phyloP scores from a whole-genome alignment of 1,140 invertebrate genomes.

The Trigoniulus corallinus region DNA sequence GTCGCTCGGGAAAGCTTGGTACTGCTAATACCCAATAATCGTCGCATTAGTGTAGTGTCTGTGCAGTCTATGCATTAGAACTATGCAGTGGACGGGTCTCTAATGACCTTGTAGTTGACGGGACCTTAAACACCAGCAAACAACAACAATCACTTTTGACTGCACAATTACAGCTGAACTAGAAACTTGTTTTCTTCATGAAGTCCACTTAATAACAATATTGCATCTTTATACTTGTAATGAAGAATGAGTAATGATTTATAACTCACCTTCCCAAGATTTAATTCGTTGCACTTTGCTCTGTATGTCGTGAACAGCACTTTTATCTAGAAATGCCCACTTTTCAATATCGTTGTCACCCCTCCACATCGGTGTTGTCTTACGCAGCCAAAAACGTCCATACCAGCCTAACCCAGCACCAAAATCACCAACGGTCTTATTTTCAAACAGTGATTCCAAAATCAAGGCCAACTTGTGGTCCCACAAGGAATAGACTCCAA shows the following conservation, averaged over 20 bases:
- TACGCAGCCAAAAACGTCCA: not conserved
- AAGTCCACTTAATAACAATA: too few species aligned
- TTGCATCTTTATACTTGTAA: too few species aligned
- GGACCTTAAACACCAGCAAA: too few species aligned
- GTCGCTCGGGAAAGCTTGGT: too few species aligned
- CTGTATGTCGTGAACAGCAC: not conserved
- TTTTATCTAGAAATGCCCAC: not conserved
- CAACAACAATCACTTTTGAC: not conserved
- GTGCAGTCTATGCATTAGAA: too few species aligned
- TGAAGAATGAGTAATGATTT: too few species aligned
- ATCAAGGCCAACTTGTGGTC: not conserved
- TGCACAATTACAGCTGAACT: too few species aligned
- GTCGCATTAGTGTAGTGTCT: too few species aligned
- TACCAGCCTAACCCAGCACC: constrained; percentile 6
- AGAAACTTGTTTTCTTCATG: too few species aligned
- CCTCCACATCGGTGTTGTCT: not conserved
- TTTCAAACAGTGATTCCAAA: not conserved
- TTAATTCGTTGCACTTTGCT: not conserved
- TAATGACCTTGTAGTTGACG: too few species aligned
- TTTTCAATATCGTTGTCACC: not conserved
- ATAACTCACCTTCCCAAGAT: constrained; percentile 1
- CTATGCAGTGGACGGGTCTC: too few species aligned
- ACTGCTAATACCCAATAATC: too few species aligned
- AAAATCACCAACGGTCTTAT: not conserved
- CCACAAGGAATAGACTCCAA: constrained; percentile 1